Percentiles rank a stretch among this genome's conserved stretches.
These are phyloP conservation scores for Leptinotarsa rubiginosa DNA, from an alignment of 2,888 invertebrate species.

Conservation along the genomic window DNA sequence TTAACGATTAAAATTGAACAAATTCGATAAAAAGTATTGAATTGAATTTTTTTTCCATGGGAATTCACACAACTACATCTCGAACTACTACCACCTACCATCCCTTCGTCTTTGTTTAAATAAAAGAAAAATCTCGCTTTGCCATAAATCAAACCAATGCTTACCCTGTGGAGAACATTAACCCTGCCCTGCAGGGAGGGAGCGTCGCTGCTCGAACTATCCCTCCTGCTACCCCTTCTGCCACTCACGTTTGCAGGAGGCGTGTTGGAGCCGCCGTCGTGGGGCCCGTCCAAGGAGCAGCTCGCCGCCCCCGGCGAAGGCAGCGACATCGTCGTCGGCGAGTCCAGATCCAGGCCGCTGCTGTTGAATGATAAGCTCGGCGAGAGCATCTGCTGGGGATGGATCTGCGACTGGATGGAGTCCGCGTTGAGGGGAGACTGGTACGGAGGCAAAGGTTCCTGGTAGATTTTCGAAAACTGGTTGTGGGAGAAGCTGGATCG, in stretches of 20 bases:
- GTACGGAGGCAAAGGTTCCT: slow-evolving; percentile 63
- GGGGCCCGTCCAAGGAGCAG: slow-evolving; percentile 75
- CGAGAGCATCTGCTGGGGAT: slow-evolving; percentile 70
- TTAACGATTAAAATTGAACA: too few species aligned
- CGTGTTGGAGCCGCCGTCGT: slow-evolving; percentile 73
- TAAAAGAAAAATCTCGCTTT: background rate
- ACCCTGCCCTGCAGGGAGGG: slow-evolving; percentile 71
- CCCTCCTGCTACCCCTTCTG: slow-evolving; percentile 67
- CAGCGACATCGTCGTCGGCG: slow-evolving; percentile 83
- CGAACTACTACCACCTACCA: background rate
- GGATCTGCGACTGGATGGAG: slow-evolving; percentile 74
- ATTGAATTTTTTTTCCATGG: too few species aligned
- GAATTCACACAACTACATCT: too few species aligned
- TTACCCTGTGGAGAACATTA: slow-evolving; percentile 88
- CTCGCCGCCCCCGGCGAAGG: slow-evolving; percentile 84
- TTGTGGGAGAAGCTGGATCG: slow-evolving; percentile 57
- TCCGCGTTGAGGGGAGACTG: slow-evolving; percentile 60
- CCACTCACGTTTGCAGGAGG: slow-evolving; percentile 79
- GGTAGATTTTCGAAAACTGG: slow-evolving; percentile 64
- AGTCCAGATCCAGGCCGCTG: slow-evolving; percentile 76
- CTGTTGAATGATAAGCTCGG: slow-evolving; percentile 74
- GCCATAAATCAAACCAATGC: slow-evolving; percentile 69
- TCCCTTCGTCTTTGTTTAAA: too few species aligned
- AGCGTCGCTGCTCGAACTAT: slow-evolving; percentile 60
- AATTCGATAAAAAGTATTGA: too few species aligned